Conservation (phyloP, 2,113 vertebrate species). For the Sinocyclocheilus grahami region DNA sequence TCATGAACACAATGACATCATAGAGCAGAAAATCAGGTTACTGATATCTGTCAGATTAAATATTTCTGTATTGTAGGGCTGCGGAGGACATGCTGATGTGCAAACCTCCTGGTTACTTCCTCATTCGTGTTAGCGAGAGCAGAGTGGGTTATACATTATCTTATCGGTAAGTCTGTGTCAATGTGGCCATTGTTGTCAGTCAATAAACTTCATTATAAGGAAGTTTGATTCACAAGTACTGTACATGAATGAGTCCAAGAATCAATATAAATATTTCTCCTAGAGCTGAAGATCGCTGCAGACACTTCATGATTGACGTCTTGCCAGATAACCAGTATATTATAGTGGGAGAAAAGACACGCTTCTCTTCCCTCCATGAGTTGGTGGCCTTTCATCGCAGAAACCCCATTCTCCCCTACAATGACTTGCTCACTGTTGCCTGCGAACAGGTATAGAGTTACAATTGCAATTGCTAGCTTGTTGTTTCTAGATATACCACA, state of each 20-base stretch:
- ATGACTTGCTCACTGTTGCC: slow-evolving; percentile 73
- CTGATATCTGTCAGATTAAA: not conserved
- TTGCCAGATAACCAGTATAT: slow-evolving; percentile 65
- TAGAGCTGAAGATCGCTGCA: slow-evolving; percentile 72
- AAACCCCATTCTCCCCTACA: slow-evolving; percentile 69
- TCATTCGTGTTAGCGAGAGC: slow-evolving; percentile 83
- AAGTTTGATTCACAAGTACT: not conserved
- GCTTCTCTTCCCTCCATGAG: slow-evolving; percentile 72
- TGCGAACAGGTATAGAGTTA: slow-evolving; percentile 76
- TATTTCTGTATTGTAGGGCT: slow-evolving; percentile 62
- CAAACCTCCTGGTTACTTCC: slow-evolving; percentile 78
- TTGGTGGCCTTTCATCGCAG: slow-evolving; percentile 76
- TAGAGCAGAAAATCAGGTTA: not conserved
- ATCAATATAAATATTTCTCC: not conserved
- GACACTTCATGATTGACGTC: slow-evolving; percentile 82
- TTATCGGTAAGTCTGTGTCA: slow-evolving; percentile 73
- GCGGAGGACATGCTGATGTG: slow-evolving; percentile 76
- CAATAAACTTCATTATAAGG: not conserved
- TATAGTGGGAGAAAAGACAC: slow-evolving; percentile 71
- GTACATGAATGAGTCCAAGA: not conserved
- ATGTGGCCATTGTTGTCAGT: not conserved
- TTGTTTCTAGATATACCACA: not conserved
- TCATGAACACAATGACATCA: not conserved
- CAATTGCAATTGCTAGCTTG: not conserved
- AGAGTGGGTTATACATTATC: slow-evolving; percentile 84